phyloP scores from a whole-genome alignment of 1,140 invertebrate genomes.

The Tetramorium parvispinum region DNA sequence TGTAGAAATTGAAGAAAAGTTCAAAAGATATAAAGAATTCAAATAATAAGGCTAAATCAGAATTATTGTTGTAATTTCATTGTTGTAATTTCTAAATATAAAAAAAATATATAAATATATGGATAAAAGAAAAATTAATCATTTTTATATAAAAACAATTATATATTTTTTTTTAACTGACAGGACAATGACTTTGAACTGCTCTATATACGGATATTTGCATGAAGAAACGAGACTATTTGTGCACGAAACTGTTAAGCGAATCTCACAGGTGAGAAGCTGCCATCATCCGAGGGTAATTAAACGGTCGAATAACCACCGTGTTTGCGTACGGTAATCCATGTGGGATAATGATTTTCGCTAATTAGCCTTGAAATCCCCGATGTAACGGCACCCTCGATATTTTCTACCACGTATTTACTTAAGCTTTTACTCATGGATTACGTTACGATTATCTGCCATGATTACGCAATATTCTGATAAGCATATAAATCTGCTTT shows the following conservation, averaged over 20 bases:
- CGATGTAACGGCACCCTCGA: not conserved
- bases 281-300: slow-evolving; percentile 50
- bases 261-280: slow-evolving; percentile 29
- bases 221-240: not conserved
- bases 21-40: not conserved
- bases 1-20: not conserved
- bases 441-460: slow-evolving; percentile 49
- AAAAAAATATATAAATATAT: not conserved
- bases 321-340: slow-evolving; percentile 64
- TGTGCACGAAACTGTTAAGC: slow-evolving; percentile 11
- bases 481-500: not conserved
- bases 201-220: not conserved
- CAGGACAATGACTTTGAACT: not conserved
- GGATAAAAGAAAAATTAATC: not conserved
- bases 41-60: not conserved
- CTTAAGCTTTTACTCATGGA: slow-evolving; percentile 32
- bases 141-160: not conserved
- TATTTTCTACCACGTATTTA: slow-evolving; percentile 37
- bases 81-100: not conserved
- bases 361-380: slow-evolving; percentile 71
- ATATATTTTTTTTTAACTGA: not conserved
- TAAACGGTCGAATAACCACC: slow-evolving; percentile 61
- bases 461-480: slow-evolving; percentile 38
- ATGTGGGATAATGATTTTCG: slow-evolving; percentile 68
- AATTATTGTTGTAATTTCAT: not conserved